Percentiles rank a stretch among this genome's conserved stretches.
Conservation (phyloP, 2,888 invertebrate genomes). For the Sepiola atlantica region DNA sequence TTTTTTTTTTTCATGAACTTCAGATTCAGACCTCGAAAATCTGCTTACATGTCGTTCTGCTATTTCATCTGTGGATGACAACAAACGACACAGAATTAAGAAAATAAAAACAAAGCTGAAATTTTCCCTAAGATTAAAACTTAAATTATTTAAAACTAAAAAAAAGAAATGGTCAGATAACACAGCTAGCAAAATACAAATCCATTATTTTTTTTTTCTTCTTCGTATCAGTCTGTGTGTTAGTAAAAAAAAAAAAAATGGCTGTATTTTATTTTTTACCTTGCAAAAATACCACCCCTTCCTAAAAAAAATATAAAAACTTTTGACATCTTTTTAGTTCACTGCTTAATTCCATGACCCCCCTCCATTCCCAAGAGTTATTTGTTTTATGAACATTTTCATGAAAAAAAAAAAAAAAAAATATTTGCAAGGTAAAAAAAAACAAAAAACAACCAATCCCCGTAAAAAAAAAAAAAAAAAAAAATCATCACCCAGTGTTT, state of each 20-base stretch:
- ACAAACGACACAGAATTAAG: not conserved
- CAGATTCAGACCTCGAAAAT: not conserved
- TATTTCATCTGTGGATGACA: not conserved
- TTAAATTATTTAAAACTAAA: too few relatives aligned
- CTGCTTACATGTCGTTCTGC: not conserved
- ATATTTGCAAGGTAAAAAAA: not conserved
- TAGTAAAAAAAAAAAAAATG: too few relatives aligned
- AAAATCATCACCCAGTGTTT: not conserved
- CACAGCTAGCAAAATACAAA: conserved; percentile 32
- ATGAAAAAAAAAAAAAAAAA: not conserved
- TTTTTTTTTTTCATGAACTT: not conserved
- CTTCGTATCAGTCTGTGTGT: not conserved
- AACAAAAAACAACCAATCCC: not conserved
- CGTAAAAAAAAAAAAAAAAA: not conserved
- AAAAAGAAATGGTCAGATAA: not conserved
- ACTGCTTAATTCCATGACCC: not conserved
- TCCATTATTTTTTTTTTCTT: not conserved
- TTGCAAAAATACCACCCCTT: not conserved
- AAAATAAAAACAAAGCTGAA: not conserved
- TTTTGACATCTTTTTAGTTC: too few relatives aligned
- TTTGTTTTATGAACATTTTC: not conserved
- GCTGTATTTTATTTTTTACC: not conserved
- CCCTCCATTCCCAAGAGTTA: not conserved
- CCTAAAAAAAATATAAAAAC: not conserved
- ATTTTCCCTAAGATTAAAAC: not conserved